These are phyloP conservation scores for Elgonia sp. DNA, from an alignment of 2,888 invertebrate genomes.

Conservation along the genomic window DNA sequence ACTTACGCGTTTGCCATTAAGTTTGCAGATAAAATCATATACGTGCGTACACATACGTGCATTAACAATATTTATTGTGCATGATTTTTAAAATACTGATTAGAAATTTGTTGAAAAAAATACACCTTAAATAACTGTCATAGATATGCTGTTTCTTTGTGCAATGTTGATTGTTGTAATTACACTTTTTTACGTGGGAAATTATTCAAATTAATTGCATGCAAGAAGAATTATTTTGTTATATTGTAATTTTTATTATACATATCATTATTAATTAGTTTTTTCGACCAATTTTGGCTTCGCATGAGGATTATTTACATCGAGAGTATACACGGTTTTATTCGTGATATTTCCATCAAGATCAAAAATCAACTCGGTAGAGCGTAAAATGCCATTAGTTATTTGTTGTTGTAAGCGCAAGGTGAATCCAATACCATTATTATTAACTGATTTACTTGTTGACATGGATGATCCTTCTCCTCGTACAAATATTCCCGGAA, in stretches of 20 bases:
- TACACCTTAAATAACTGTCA: too few species aligned
- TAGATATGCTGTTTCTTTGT: too few species aligned
- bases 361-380: conserved; percentile 28
- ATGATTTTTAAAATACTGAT: too few species aligned
- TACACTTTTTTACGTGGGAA: too few species aligned
- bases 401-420: conserved; percentile 30
- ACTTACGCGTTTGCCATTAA: background rate
- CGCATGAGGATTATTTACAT: conserved; percentile 28
- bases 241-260: too few species aligned
- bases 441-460: conserved; percentile 22
- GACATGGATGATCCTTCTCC: conserved; percentile 56
- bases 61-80: too few species aligned
- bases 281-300: conserved; percentile 36
- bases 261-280: background rate
- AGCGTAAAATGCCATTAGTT: conserved; percentile 41
- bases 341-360: conserved; percentile 27
- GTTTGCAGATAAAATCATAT: too few species aligned
- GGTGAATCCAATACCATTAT: conserved; percentile 41
- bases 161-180: background rate
- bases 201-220: too few species aligned
- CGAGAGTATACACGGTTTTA: conserved; percentile 27
- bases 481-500: conserved; percentile 47
- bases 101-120: too few species aligned
- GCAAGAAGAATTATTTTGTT: too few species aligned
- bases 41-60: too few species aligned